A percentile compares a stretch with the other conserved stretches of the same genome.
These are phyloP conservation scores for Cynopterus sphinx DNA, from an alignment of 2,797 vertebrate genomes.

Conservation along the genomic window DNA sequence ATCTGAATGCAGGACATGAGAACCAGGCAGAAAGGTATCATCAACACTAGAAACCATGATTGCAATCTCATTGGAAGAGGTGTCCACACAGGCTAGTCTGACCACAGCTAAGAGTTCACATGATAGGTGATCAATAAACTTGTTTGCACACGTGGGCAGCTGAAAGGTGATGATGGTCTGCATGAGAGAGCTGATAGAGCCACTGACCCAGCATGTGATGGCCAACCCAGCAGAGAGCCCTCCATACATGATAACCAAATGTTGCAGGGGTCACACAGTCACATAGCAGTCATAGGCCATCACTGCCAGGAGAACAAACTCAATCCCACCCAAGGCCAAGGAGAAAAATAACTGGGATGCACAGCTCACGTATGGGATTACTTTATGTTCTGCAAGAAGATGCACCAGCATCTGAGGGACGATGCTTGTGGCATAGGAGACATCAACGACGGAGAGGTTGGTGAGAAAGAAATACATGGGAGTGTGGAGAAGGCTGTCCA, in stretches of 20 bases:
- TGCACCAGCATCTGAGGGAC: slow-evolving; percentile 68
- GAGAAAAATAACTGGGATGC: slow-evolving; percentile 69
- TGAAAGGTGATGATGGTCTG: slow-evolving; percentile 51
- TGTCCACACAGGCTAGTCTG: slow-evolving; percentile 76
- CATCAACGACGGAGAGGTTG: slow-evolving; percentile 64
- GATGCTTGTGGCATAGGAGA: slow-evolving; percentile 63
- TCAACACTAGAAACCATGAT: slow-evolving; percentile 68
- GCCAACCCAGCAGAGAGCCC: slow-evolving; percentile 20
- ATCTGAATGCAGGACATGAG: slow-evolving; percentile 75
- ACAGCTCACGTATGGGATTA: slow-evolving; percentile 33
- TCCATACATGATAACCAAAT: slow-evolving; percentile 40
- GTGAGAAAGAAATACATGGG: slow-evolving; percentile 79
- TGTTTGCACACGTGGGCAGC: slow-evolving; percentile 58
- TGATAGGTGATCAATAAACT: slow-evolving; percentile 69
- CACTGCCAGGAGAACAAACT: slow-evolving; percentile 66
- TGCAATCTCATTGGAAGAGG: neutral
- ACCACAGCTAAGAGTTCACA: slow-evolving; percentile 75
- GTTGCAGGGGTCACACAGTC: slow-evolving; percentile 69
- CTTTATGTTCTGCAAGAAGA: slow-evolving; percentile 26
- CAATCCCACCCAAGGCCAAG: slow-evolving; percentile 54
- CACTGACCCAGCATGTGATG: slow-evolving; percentile 48
- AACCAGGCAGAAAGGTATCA: slow-evolving; percentile 69
- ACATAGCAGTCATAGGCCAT: slow-evolving; percentile 77
- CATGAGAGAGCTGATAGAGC: slow-evolving; percentile 48
- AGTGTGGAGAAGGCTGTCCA: slow-evolving; percentile 59